Evolutionary conservation across 2,113 vertebrate genomes (phyloP).

Genomic region (Oryzias curvinotus): DNA sequence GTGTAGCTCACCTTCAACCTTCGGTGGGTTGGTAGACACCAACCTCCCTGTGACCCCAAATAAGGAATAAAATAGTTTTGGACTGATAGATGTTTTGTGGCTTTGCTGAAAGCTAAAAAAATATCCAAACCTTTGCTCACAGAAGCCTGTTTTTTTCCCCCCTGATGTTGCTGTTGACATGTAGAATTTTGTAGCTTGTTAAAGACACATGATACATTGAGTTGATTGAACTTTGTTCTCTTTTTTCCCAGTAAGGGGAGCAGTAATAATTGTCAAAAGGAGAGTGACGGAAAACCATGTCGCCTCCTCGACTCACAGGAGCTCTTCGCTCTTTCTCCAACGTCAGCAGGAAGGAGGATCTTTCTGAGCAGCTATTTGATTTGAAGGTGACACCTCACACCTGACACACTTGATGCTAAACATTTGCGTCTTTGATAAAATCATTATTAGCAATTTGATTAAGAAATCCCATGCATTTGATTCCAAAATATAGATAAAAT

Average conservation of each 20-base stretch:
- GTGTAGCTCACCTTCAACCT: no score
- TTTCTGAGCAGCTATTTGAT: slow-evolving; percentile 81
- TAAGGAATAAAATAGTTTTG: no score
- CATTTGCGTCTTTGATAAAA: neutral
- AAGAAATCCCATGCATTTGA: neutral
- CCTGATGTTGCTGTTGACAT: neutral
- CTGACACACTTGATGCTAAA: neutral
- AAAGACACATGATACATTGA: neutral
- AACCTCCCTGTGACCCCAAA: no score
- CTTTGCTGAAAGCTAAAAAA: no score
- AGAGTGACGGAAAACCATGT: slow-evolving; percentile 81
- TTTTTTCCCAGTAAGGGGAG: neutral
- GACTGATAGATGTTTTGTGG: no score
- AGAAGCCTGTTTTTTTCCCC: no score
- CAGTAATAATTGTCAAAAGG: slow-evolving; percentile 57
- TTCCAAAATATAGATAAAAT: no score
- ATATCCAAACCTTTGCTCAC: no score
- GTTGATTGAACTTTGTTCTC: neutral
- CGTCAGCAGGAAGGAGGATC: slow-evolving; percentile 91
- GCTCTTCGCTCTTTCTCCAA: slow-evolving; percentile 95
- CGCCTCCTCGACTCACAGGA: slow-evolving; percentile 93
- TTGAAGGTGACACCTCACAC: slow-evolving; percentile 80
- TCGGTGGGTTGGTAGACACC: no score
- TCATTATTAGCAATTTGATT: neutral
- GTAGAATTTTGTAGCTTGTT: neutral